Evolutionary conservation across 2,888 invertebrate species (phyloP).

Genomic region (Sinotaia quadrata): DNA sequence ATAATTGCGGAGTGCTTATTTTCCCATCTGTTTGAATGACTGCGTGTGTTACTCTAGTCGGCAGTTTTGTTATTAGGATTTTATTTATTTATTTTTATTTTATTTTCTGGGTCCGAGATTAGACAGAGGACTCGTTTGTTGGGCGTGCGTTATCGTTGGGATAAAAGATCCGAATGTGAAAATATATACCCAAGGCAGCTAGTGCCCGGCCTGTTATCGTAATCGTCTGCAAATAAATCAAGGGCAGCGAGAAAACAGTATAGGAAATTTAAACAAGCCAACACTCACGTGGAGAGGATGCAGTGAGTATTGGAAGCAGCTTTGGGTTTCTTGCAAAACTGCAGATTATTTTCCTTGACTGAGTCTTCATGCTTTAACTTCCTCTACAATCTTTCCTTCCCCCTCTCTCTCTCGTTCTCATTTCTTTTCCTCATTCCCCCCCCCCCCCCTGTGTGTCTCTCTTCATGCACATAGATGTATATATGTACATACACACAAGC

Average conservation of each 20-base stretch:
- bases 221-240: slow-evolving; percentile 1
- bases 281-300: background rate
- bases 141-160: background rate
- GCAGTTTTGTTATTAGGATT: too few species aligned
- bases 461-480: too few species aligned
- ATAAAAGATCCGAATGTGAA: background rate
- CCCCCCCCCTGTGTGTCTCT: too few species aligned
- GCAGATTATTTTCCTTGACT: background rate
- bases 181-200: background rate
- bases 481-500: too few species aligned
- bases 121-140: too few species aligned
- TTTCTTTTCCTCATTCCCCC: too few species aligned
- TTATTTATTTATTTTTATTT: too few species aligned
- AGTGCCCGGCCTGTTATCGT: background rate
- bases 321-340: background rate
- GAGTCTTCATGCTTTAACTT: background rate
- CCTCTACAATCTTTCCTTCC: background rate
- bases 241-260: background rate
- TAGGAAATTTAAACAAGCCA: background rate
- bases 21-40: too few species aligned
- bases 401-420: background rate
- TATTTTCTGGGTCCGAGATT: too few species aligned
- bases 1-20: too few species aligned
- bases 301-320: background rate
- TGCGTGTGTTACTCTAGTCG: too few species aligned